These are phyloP conservation scores for Amphimallon solstitiale DNA, from an alignment of 2,888 invertebrate species.

Conservation along the genomic window DNA sequence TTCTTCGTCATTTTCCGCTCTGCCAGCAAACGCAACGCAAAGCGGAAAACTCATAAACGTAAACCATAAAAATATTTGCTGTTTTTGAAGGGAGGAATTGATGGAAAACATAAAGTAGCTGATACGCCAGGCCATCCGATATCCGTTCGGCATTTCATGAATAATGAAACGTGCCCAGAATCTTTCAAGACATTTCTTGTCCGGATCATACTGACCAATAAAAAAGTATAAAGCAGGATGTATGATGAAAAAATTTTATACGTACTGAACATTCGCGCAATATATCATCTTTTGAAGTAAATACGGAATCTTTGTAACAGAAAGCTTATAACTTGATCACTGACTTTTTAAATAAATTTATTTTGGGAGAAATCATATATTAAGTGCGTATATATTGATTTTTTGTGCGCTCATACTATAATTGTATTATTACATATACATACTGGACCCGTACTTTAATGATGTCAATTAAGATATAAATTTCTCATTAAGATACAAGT, in stretches of 20 bases:
- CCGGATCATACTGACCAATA: conserved; percentile 27
- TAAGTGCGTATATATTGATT: no score
- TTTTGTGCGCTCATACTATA: no score
- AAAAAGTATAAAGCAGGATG: conserved; percentile 19
- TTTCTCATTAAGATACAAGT: no score
- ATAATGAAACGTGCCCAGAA: conserved; percentile 32
- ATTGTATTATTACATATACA: no score
- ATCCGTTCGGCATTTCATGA: conserved; percentile 30
- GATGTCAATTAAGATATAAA: no score
- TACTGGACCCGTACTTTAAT: no score
- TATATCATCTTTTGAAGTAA: no score
- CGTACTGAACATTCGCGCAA: no score
- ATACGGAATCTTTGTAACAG: no score
- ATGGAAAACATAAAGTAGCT: conserved; percentile 30
- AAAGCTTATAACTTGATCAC: no score
- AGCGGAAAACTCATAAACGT: conserved; percentile 27
- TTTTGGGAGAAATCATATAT: no score
- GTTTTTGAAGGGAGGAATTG: conserved; percentile 25
- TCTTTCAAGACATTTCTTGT: conserved; percentile 21
- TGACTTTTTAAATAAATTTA: no score
- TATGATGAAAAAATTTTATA: conserved; percentile 5
- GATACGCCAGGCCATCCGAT: conserved; percentile 25
- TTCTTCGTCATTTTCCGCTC: not conserved
- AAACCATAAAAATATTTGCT: conserved; percentile 32
- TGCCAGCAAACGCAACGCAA: conserved; percentile 4